Evolutionary conservation across 2,797 vertebrate genomes (phyloP).

Genomic region (Coregonus suidteri): DNA sequence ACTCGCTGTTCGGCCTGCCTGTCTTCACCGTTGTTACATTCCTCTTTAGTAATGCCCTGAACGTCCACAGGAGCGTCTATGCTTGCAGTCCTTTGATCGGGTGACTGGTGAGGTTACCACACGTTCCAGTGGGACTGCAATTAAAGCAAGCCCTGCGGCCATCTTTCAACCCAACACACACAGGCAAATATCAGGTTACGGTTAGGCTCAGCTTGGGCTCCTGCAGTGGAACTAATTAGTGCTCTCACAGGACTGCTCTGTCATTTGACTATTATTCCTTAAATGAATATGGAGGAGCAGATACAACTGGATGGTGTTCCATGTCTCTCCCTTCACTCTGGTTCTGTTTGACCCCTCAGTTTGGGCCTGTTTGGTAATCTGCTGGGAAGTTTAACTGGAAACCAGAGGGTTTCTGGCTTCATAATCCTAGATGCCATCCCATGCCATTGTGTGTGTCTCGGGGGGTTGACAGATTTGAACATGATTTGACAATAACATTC

Average conservation of each 20-base stretch:
- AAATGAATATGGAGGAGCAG: constrained; percentile 59
- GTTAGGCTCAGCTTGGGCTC: constrained; percentile 56
- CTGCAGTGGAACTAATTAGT: constrained; percentile 80
- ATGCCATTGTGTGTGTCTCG: background rate
- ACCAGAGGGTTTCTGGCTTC: background rate
- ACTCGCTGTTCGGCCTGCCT: background rate
- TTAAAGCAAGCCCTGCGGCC: constrained; percentile 75
- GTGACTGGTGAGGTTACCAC: constrained; percentile 66
- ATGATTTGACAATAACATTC: background rate
- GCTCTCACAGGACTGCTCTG: constrained; percentile 74
- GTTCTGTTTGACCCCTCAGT: background rate
- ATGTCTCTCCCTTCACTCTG: background rate
- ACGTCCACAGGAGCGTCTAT: background rate
- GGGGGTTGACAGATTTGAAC: background rate
- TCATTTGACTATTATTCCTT: constrained; percentile 74
- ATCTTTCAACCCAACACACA: constrained; percentile 76
- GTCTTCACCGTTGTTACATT: background rate
- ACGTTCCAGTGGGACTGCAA: constrained; percentile 72
- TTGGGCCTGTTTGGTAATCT: too few relatives aligned
- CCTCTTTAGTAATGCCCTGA: background rate
- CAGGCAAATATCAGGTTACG: constrained; percentile 77
- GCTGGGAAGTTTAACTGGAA: background rate
- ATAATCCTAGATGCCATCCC: background rate
- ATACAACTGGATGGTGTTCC: background rate
- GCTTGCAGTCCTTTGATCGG: constrained; percentile 56